A percentile compares a stretch with the other conserved stretches of the same genome.
Evolutionary conservation across 2,888 invertebrate species (phyloP).

Genomic region (Idaea dimidiata): DNA sequence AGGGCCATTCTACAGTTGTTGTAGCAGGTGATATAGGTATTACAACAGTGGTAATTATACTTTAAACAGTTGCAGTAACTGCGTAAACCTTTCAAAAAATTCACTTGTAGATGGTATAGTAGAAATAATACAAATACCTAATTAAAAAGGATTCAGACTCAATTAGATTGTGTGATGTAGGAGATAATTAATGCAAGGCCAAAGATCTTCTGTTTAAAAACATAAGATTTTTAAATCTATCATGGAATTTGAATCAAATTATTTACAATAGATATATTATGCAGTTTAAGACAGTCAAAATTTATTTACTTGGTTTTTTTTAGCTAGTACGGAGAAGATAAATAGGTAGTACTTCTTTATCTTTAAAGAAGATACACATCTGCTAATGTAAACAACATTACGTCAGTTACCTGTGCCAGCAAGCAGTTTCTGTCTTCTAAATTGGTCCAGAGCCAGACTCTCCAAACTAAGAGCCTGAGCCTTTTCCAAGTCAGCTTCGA

Average conservation of each 20-base stretch:
- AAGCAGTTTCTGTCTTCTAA: conserved; percentile 85
- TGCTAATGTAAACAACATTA: conserved; percentile 58
- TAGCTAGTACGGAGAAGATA: not conserved
- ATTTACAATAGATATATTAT: not conserved
- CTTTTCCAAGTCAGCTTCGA: conserved; percentile 92
- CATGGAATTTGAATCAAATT: conserved; percentile 5
- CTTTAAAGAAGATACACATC: conserved; percentile 7
- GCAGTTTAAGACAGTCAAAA: not conserved
- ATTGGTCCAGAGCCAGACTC: conserved; percentile 91
- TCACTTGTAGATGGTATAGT: not conserved
- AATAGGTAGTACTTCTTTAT: conserved; percentile 5
- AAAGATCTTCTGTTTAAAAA: not conserved
- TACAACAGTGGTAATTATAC: no score
- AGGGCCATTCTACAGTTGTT: no score
- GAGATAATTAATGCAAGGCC: not conserved
- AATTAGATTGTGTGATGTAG: not conserved
- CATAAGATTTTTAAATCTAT: conserved; percentile 3
- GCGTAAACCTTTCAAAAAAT: no score
- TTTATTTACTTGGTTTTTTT: not conserved
- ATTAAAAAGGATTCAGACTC: not conserved
- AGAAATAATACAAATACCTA: not conserved
- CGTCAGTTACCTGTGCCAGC: conserved; percentile 69
- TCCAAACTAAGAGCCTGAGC: conserved; percentile 94
- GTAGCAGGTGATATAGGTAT: no score
- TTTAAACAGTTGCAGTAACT: no score